Evolutionary conservation across 92 coral and sea anemone species (phyloP).

Genomic region (Zoanthus sansibaricus): DNA sequence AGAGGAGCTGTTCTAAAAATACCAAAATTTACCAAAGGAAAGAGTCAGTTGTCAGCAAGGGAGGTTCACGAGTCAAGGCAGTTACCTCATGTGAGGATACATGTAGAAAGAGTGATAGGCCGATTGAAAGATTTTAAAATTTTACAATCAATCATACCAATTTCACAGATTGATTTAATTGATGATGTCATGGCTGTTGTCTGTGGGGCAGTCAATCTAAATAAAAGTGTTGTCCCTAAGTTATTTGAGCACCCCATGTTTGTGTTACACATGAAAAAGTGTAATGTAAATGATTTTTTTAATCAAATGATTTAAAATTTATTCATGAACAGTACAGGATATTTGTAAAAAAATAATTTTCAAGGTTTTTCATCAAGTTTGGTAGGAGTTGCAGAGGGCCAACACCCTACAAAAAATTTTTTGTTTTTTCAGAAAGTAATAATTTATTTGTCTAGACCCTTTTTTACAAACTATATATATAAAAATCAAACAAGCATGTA

Average conservation of each 20-base stretch:
- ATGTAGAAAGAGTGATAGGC: constrained; percentile 21
- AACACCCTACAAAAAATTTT: too few relatives aligned
- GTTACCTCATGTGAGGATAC: constrained; percentile 32
- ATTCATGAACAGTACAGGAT: neutral
- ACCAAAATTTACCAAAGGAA: constrained; percentile 24
- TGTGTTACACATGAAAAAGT: neutral
- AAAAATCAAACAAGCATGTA: too few relatives aligned
- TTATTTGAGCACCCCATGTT: neutral
- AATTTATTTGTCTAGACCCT: too few relatives aligned
- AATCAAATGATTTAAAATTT: neutral
- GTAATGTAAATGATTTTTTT: neutral
- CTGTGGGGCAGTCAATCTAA: constrained; percentile 25
- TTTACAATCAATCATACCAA: neutral
- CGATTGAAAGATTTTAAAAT: constrained; percentile 5
- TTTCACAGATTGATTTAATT: constrained; percentile 23
- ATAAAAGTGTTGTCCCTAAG: constrained; percentile 17
- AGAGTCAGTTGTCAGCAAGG: constrained; percentile 29
- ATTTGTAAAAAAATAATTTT: neutral
- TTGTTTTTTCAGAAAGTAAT: too few relatives aligned
- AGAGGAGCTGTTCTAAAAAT: constrained; percentile 28
- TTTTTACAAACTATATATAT: too few relatives aligned
- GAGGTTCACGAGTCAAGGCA: constrained; percentile 23
- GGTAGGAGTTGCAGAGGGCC: too few relatives aligned
- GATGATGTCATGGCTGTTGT: constrained; percentile 12
- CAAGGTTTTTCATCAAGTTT: neutral